These are phyloP conservation scores for Emydocephalus ijimae DNA, from an alignment of 2,113 vertebrate species.

Conservation along the genomic window DNA sequence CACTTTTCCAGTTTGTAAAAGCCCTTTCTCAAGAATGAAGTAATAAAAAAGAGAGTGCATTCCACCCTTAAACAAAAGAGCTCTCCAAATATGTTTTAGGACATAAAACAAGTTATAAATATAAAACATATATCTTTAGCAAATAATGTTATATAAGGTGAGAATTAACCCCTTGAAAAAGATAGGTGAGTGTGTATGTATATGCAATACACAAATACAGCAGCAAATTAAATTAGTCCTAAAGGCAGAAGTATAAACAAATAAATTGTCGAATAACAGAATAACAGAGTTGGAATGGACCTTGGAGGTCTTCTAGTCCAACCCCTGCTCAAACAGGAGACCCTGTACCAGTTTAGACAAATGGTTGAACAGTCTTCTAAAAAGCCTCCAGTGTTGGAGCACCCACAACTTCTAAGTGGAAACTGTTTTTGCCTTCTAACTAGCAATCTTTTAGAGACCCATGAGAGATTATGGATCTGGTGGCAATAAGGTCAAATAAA, in stretches of 20 bases:
- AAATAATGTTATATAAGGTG: slow-evolving; percentile 53
- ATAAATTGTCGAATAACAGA: slow-evolving; percentile 35
- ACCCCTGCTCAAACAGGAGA: background rate
- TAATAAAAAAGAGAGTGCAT: slow-evolving; percentile 62
- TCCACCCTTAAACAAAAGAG: slow-evolving; percentile 60
- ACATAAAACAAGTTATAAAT: slow-evolving; percentile 58
- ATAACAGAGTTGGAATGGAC: background rate
- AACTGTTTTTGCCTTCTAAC: background rate
- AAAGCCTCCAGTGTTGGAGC: background rate
- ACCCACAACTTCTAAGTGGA: background rate
- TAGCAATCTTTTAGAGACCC: background rate
- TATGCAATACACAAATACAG: slow-evolving; percentile 64
- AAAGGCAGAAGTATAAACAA: slow-evolving; percentile 60
- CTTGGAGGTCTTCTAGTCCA: background rate
- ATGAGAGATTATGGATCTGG: background rate
- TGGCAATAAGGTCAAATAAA: background rate
- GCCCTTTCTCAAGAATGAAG: slow-evolving; percentile 71
- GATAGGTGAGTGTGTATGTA: slow-evolving; percentile 60
- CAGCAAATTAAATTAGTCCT: slow-evolving; percentile 56
- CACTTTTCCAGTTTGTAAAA: slow-evolving; percentile 78
- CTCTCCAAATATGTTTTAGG: slow-evolving; percentile 62
- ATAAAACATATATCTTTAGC: slow-evolving; percentile 60
- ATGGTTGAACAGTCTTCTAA: background rate
- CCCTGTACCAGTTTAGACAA: background rate
- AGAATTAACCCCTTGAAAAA: slow-evolving; percentile 59